Conservation (phyloP, 2,113 vertebrate species). For the Illadopsis cleaveri region DNA sequence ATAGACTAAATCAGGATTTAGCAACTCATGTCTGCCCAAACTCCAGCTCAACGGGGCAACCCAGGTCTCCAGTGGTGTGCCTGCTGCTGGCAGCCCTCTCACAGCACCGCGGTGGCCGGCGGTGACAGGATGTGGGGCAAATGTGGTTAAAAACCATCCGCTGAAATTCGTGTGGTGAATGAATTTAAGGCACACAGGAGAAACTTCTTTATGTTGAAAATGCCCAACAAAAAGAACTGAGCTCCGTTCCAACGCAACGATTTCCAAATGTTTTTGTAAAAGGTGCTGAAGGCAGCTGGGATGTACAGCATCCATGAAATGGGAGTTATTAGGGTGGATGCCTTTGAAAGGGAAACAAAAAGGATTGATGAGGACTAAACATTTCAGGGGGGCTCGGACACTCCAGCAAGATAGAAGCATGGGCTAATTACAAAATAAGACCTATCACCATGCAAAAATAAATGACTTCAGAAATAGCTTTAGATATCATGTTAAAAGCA, state of each 20-base stretch:
- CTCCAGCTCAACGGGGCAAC: not conserved
- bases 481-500: constrained; percentile 92
- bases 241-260: not conserved
- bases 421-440: constrained; percentile 83
- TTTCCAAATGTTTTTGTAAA: not conserved
- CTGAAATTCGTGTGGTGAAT: not conserved
- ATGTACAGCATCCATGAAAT: not conserved
- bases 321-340: constrained; percentile 16
- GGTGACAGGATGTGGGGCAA: constrained; percentile 17
- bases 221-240: not conserved
- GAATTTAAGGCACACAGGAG: constrained; percentile 2
- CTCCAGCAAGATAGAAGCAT: constrained; percentile 12
- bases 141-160: not conserved
- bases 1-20: not conserved
- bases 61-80: fast-evolving
- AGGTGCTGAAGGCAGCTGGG: not conserved
- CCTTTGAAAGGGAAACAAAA: constrained; percentile 21
- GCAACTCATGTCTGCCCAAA: not conserved
- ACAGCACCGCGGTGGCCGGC: fast-evolving
- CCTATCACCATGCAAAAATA: constrained; percentile 78
- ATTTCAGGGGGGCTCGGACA: constrained; percentile 2
- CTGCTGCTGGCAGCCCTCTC: not conserved
- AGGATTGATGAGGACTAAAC: constrained; percentile 23
- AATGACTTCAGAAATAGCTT: constrained; percentile 80
- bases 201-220: not conserved